Conservation (phyloP, 2,888 invertebrate genomes). For the Odontomyia ornata region DNA sequence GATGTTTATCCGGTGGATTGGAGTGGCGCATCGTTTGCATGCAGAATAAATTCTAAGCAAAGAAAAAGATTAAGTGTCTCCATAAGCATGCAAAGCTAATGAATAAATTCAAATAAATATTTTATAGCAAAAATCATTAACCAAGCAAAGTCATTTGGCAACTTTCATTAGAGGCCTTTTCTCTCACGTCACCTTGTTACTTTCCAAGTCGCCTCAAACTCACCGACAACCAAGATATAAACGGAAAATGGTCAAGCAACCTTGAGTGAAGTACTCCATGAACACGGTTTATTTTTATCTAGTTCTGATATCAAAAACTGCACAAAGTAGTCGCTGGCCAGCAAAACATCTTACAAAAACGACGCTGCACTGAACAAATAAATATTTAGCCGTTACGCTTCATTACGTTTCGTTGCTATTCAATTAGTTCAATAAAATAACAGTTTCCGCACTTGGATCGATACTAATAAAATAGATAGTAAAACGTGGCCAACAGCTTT, state of each 20-base stretch:
- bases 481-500: slow-evolving; percentile 19
- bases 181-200: background rate
- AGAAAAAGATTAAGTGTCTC: background rate
- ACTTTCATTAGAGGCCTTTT: too few species aligned
- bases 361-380: slow-evolving; percentile 39
- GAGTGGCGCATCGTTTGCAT: background rate
- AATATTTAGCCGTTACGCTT: slow-evolving; percentile 36
- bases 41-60: background rate
- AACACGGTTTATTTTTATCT: background rate
- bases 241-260: slow-evolving; percentile 22
- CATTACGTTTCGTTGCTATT: slow-evolving; percentile 40
- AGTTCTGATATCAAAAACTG: slow-evolving; percentile 7
- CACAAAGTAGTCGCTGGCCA: slow-evolving; percentile 17
- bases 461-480: slow-evolving; percentile 34
- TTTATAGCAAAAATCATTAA: too few species aligned
- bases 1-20: background rate
- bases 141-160: too few species aligned
- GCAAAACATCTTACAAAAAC: slow-evolving; percentile 14
- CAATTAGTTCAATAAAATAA: slow-evolving; percentile 44
- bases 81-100: too few species aligned
- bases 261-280: background rate
- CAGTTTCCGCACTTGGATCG: slow-evolving; percentile 43
- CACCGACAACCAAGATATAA: background rate
- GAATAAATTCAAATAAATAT: too few species aligned
- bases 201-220: background rate